Evolutionary conservation across 2,888 invertebrate species (phyloP).

Genomic region (Aleiodes leptofemur): DNA sequence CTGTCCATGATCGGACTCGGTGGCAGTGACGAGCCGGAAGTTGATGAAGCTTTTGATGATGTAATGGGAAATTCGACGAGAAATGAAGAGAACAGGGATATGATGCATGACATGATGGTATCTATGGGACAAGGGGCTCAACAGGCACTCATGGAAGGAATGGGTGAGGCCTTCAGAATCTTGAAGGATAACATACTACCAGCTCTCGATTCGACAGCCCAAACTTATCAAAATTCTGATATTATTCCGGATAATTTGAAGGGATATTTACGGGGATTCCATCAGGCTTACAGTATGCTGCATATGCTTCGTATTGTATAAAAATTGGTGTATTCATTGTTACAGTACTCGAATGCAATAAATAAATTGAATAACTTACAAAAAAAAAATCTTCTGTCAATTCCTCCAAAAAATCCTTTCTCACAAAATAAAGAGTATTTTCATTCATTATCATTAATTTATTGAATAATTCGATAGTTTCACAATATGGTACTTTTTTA

Average conservation of each 20-base stretch:
- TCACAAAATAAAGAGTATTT: too few species aligned
- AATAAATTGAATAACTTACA: neutral
- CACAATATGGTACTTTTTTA: neutral
- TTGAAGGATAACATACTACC: constrained; percentile 52
- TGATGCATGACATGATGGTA: neutral
- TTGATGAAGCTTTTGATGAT: neutral
- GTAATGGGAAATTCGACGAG: neutral
- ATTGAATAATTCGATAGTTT: neutral
- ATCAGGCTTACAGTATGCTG: constrained; percentile 52
- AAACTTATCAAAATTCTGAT: constrained; percentile 35
- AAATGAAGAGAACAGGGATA: neutral
- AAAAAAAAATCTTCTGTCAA: too few species aligned
- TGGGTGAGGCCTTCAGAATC: constrained; percentile 39
- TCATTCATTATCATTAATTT: too few species aligned
- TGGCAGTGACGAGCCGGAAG: neutral
- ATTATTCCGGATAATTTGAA: constrained; percentile 46
- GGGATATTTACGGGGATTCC: constrained; percentile 38
- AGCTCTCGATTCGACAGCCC: constrained; percentile 47
- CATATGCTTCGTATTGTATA: constrained; percentile 49
- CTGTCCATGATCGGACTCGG: neutral
- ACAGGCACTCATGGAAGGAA: neutral
- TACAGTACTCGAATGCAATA: neutral
- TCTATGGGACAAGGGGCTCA: constrained; percentile 43
- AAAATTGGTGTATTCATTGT: constrained; percentile 1
- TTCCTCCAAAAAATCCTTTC: too few species aligned